Percentiles rank a stretch among this genome's conserved stretches.
These are phyloP conservation scores for Caradrina kadenii DNA, from an alignment of 2,888 invertebrate species.

Conservation along the genomic window DNA sequence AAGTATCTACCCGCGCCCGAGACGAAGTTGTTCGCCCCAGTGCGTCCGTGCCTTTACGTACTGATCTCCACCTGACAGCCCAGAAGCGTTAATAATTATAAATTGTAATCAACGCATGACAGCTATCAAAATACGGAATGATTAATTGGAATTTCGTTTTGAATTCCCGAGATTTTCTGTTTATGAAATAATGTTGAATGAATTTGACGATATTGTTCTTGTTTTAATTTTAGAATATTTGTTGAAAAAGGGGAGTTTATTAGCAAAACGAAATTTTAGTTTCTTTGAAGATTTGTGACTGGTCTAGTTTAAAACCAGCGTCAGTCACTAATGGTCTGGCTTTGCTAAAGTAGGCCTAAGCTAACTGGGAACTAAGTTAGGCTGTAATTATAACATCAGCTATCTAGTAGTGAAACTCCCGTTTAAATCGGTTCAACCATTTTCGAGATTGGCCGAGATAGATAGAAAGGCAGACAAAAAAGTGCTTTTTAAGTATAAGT, in stretches of 20 bases:
- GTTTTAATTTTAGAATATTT: slow-evolving; percentile 13
- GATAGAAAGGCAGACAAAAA: no score
- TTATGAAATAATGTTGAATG: slow-evolving; percentile 1
- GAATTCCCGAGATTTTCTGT: background rate
- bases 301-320: background rate
- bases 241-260: background rate
- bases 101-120: slow-evolving; percentile 9
- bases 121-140: background rate
- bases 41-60: background rate
- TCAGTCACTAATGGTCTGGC: no score
- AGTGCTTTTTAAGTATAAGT: no score
- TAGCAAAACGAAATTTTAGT: background rate
- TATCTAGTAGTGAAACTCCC: no score
- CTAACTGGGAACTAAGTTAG: no score
- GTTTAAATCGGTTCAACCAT: no score
- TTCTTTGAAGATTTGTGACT: background rate
- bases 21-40: no score
- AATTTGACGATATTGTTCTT: slow-evolving; percentile 13
- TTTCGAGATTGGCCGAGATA: no score
- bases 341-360: no score
- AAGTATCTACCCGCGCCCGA: no score
- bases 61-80: background rate
- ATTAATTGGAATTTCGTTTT: slow-evolving; percentile 10
- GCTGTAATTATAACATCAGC: no score
- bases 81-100: background rate